Evolutionary conservation across 1,140 invertebrate genomes (phyloP).

Genomic region (Aphaenogaster floridana): DNA sequence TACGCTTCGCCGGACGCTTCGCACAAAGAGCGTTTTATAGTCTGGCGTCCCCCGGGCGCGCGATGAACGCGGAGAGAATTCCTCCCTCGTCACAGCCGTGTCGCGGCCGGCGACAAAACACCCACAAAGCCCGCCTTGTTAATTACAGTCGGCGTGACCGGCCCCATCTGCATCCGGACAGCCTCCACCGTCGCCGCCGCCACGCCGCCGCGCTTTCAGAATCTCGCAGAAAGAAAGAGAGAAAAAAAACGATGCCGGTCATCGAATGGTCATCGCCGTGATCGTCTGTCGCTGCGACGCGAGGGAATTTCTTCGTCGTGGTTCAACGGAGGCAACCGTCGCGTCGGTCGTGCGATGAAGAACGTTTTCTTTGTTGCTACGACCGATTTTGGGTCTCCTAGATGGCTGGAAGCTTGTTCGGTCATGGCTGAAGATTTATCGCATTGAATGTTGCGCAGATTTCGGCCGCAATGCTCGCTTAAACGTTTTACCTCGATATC

Average conservation of each 20-base stretch:
- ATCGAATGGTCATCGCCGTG: constrained; percentile 70
- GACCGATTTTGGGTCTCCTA: not conserved
- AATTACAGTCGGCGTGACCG: constrained; percentile 81
- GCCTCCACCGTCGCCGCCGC: not conserved
- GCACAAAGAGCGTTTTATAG: constrained; percentile 86
- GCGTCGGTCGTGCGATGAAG: not conserved
- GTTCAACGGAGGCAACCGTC: not conserved
- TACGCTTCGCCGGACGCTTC: constrained; percentile 54
- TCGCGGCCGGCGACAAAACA: constrained; percentile 84
- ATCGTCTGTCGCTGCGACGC: constrained; percentile 50
- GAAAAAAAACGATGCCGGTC: constrained; percentile 8
- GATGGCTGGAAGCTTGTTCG: not conserved
- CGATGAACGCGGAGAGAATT: constrained; percentile 79
- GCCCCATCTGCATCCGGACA: constrained; percentile 74
- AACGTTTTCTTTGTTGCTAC: constrained; percentile 51
- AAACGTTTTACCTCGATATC: not conserved
- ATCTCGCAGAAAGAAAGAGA: constrained; percentile 26
- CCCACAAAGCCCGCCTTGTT: constrained; percentile 85
- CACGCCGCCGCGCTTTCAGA: constrained; percentile 65
- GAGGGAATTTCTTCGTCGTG: not conserved
- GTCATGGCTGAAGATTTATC: not conserved
- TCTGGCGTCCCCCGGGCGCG: constrained; percentile 74
- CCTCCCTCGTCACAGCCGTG: constrained; percentile 81
- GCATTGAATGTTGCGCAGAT: not conserved
- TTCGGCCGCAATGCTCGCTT: not conserved